phyloP scores from a whole-genome alignment of 92 coral and sea anemone genomes.

The Parazoanthus atlanticus region DNA sequence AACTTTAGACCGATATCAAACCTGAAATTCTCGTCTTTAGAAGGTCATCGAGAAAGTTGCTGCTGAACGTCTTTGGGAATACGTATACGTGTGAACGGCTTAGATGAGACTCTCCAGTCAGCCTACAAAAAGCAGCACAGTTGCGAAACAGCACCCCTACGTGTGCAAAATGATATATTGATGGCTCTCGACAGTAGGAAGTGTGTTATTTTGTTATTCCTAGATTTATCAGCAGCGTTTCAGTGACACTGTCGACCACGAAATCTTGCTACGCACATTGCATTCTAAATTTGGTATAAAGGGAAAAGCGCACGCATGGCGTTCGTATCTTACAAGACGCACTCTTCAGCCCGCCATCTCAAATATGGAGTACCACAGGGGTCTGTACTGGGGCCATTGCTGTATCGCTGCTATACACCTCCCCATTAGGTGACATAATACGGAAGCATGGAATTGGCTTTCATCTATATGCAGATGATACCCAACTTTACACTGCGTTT shows the following conservation, averaged over 20 bases:
- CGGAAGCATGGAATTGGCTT: too few species aligned
- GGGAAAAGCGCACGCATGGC: conserved; percentile 41
- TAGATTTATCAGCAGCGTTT: conserved; percentile 3
- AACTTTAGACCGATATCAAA: conserved; percentile 2
- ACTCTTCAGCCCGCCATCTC: neutral
- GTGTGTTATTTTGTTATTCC: conserved; percentile 25
- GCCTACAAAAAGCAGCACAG: conserved; percentile 43
- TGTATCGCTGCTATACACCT: too few species aligned
- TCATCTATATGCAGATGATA: too few species aligned
- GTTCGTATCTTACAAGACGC: conserved; percentile 36
- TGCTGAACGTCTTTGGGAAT: conserved; percentile 45
- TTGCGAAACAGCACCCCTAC: conserved; percentile 36
- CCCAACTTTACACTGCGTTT: too few species aligned
- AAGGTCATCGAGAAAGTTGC: conserved; percentile 25
- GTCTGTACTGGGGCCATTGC: too few species aligned
- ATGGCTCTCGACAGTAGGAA: conserved; percentile 31
- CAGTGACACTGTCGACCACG: conserved; percentile 10
- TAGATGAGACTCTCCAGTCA: conserved; percentile 43
- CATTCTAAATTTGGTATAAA: conserved; percentile 44
- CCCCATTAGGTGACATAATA: too few species aligned
- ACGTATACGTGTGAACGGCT: conserved; percentile 32
- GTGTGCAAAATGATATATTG: conserved; percentile 39
- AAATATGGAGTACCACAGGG: too few species aligned
- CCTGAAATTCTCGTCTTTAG: conserved; percentile 4
- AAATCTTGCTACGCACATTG: conserved; percentile 38